Evolutionary conservation across 1,140 invertebrate species (phyloP), one percentile per base, ranked within the genome.

Genomic region (Camponotus floridanus): DNA sequence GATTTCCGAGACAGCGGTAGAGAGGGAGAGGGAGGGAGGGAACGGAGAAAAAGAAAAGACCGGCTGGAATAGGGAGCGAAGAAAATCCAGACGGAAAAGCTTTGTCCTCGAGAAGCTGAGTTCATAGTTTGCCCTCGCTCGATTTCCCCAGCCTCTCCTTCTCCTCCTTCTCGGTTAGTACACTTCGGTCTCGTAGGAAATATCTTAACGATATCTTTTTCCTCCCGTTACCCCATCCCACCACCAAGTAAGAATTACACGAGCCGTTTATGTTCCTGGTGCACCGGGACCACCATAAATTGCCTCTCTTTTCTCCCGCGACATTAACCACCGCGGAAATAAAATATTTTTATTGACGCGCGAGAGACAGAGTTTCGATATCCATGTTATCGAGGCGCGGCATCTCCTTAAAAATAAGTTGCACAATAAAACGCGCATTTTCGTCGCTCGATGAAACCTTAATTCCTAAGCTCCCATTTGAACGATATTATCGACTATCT

Each of bases 51-150:
- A 80, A 80, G 78, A 80, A 83, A 26, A 83, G 57, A 18, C 68
- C 26, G 68, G 68, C 68, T 74, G 79, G 68, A 83, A 73, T 42
- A 33, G 68, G 51, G 64, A 80, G 68, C 64, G 86, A 61, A 80
- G 81, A 68, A 86, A 91, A 92, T 91, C 88, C 88, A 71, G 86
- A 87, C 86, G 76, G 88, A 86, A 86, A 86, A 89, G 91, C 91
- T 92, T 92, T 92, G 91, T 92, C 91, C 92, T 90, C 89, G 88
- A 89, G 91, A 89, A 91, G 85, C 87, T 76, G 62, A 78, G 86
- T 90, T 92, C 91, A 88, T 91, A 92, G 88, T 90, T 92, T 92
- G 90, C 87, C 84, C 86, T 91, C 90, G 91, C 91, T 92, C 92
- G 91, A 92, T 92, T 92, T 91, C 87, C 87, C 87, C 86, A 88